Evolutionary conservation across 1,140 invertebrate genomes (phyloP).

Genomic region (Drosophila tristis): DNA sequence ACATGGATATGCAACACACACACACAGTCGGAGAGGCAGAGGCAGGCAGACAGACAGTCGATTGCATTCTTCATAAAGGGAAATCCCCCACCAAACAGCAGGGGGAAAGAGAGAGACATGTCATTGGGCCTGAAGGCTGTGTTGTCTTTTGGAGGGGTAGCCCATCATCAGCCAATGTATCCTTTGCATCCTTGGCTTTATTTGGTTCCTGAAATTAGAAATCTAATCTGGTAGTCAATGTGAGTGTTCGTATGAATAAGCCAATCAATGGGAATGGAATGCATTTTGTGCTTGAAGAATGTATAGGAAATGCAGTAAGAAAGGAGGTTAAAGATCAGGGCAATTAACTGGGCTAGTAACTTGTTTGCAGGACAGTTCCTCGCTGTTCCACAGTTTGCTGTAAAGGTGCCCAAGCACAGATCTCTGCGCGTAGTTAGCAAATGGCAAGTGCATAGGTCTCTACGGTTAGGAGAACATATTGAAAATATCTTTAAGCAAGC

Average conservation of each 20-base stretch:
- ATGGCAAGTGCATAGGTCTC: too few species aligned
- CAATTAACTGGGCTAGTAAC: too few species aligned
- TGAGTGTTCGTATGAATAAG: not conserved
- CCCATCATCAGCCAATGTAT: too few species aligned
- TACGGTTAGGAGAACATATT: too few species aligned
- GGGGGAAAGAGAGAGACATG: not conserved
- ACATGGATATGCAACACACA: conserved; percentile 2
- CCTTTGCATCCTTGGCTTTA: conserved; percentile 13
- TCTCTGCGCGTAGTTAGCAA: too few species aligned
- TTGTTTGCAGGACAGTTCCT: too few species aligned
- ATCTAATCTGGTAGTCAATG: not conserved
- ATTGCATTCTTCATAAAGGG: conserved; percentile 38
- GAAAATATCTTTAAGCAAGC: too few species aligned
- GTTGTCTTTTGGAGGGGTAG: not conserved
- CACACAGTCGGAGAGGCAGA: conserved; percentile 3
- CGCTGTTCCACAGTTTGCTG: too few species aligned
- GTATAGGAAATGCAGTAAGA: too few species aligned
- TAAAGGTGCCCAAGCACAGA: too few species aligned
- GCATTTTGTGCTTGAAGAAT: not conserved
- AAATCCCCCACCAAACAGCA: conserved; percentile 16
- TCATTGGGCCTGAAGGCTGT: conserved; percentile 19
- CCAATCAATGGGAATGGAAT: not conserved
- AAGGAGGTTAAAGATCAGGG: too few species aligned
- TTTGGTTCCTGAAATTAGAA: conserved; percentile 13
- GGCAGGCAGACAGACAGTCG: not conserved